A percentile compares a stretch with the other conserved stretches of the same genome.
Evolutionary conservation across 2,113 vertebrate species (phyloP).

Genomic region (Sylvia atricapilla): DNA sequence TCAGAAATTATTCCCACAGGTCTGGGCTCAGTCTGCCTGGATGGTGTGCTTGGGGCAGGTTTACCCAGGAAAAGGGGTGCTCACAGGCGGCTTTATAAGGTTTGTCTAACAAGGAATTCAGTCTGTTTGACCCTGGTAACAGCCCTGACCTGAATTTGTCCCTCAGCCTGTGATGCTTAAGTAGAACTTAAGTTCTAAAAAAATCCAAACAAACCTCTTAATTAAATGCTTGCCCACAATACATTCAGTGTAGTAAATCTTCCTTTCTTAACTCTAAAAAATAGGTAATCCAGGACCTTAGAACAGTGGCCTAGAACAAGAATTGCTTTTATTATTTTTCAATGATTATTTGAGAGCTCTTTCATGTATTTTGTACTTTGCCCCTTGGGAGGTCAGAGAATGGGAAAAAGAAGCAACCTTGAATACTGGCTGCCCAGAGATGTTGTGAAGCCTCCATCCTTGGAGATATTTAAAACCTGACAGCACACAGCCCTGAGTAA

Average conservation of each 20-base stretch:
- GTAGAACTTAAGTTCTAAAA: not conserved
- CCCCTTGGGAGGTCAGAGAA: not conserved
- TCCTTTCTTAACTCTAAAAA: not conserved
- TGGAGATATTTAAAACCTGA: not conserved
- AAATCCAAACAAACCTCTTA: not conserved
- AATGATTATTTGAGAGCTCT: not conserved
- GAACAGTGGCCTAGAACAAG: not conserved
- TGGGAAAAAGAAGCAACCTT: not conserved
- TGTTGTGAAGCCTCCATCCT: not conserved
- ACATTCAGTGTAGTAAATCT: not conserved
- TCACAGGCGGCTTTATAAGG: not conserved
- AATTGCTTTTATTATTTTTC: not conserved
- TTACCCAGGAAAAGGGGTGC: not conserved
- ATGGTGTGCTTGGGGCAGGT: not conserved
- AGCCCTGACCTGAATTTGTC: not conserved
- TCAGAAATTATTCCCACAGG: not conserved
- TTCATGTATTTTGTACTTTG: not conserved
- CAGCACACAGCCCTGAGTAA: not conserved
- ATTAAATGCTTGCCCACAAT: not conserved
- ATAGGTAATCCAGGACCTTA: not conserved
- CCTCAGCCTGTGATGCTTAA: not conserved
- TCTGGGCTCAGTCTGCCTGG: not conserved
- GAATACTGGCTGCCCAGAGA: not conserved
- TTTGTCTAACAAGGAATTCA: not conserved
- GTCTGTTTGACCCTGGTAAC: not conserved